Evolutionary conservation across 2,113 vertebrate species (phyloP), one percentile per base, ranked within the genome.

Genomic region (Ophiodon elongatus): DNA sequence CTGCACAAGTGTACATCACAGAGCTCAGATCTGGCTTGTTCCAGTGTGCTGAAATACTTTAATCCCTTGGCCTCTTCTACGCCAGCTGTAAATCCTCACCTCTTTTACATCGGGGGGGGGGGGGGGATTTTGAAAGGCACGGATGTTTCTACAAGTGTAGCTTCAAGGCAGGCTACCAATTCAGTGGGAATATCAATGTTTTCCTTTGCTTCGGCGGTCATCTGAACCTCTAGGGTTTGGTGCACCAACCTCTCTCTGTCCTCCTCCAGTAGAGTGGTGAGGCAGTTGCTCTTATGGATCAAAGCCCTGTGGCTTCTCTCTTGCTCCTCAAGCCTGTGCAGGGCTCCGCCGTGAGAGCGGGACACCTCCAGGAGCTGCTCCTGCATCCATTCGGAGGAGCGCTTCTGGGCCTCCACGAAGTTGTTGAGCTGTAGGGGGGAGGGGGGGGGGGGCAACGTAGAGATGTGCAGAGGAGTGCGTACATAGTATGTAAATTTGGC

Each of bases 221-320:
- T 87, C 62, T 82, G 31, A 76, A 65, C 23, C 37, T 35, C 7
- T 8, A 3, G 39, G 50, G 33, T 82, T 54, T 31, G 50, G 21
- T 85, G 57, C 75, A 86, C 96, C 93, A 94, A 98, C 97, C 97
- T 96, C 95, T 97, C 94, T 77, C 96, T 93, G 91, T 98, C 97
- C 89, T 97, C 95, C 94, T 97, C 96, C 89, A 98, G 88, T 86
- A 97, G 89, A 74, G 92, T 89, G 85, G 95, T 96, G 73, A 97
- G 96, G 84, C 95, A 93, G 70, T 96, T 95, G 7, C 93, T 97
- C 93, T 95, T 96, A 59, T 96, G 93, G 94, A 95, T 93, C 7
- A 96, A 96, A 79, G 95, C 94, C 73, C 82, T 90, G 79, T 97
- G 96, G 83, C 95, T 96, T 89, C 87, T 95, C 89, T 97, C 96